A percentile compares a stretch with the other conserved stretches of the same genome.
phyloP scores from a whole-genome alignment of 2,113 vertebrate genomes.

The Butastur rufipennis region DNA sequence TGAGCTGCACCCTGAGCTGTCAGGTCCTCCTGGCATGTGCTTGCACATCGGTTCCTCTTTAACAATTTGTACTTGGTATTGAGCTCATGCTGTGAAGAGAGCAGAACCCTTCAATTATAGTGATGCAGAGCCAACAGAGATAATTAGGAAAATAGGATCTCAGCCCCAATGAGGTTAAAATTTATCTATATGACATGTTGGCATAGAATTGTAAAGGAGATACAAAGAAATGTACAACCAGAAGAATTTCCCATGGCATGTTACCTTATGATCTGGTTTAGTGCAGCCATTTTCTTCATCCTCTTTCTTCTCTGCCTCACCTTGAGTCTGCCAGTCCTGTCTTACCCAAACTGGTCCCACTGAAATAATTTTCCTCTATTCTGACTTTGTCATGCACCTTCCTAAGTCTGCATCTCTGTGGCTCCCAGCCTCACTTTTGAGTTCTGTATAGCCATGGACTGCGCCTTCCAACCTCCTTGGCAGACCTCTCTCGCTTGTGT shows the following conservation, averaged over 20 bases:
- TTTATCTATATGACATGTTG: background rate
- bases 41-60: background rate
- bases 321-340: background rate
- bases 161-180: background rate
- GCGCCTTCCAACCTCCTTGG: background rate
- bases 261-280: background rate
- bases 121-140: background rate
- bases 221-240: background rate
- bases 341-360: background rate
- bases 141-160: background rate
- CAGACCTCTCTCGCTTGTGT: background rate
- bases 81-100: conserved; percentile 32
- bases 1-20: background rate
- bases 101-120: background rate
- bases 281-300: background rate
- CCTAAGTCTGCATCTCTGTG: rapidly evolving
- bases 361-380: background rate
- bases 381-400: background rate
- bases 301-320: background rate
- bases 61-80: background rate
- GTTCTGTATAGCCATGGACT: background rate
- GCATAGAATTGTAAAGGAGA: background rate
- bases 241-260: background rate
- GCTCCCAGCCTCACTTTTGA: background rate
- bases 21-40: background rate